Evolutionary conservation across 2,797 vertebrate species (phyloP), one percentile per base, ranked within the genome.

Genomic region (Neosilurus hyrtlii): DNA sequence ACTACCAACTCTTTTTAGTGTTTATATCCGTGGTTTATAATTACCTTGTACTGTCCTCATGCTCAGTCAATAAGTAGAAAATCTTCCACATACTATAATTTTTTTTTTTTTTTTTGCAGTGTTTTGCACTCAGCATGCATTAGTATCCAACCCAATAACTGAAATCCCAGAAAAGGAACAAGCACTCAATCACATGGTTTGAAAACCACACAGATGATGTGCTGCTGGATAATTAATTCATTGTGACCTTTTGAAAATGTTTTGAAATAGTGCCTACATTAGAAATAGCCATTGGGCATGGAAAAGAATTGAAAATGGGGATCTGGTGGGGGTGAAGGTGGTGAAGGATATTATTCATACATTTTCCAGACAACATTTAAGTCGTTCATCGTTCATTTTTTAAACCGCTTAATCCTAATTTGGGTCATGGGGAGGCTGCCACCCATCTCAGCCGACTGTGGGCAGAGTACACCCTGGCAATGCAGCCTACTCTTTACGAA

Each of bases 161-260:
- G 16, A 73, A 86, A 83, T 83, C 80, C 73, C 61, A 77, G 65
- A 82, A 88, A 88, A 81, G 79, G 52, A 85, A 80, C 83, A 82
- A 80, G 84, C 83, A 85, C 82, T 82, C 83, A 85, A 82, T 86
- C 30, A 65, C 84, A 82, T 77, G 66, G 65, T 80, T 82, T 85
- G 82, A 77, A 83, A 86, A 81, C 79, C 83, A 85, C 80, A 81
- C 65, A 82, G 84, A 84, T 87, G 83, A 83, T 86, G 71, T 84
- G 82, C 83, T 80, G 56, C 74, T 12, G 49, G 85, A 85, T 88
- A 83, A 86, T 87, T 86, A 74, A 87, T 88, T 81, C 80, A 86
- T 83, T 71, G 80, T 86, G 83, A 84, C 89, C 89, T 89, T 89
- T 87, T 73, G 79, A 85, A 89, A 89, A 89, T 80, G 85, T 87